These are phyloP conservation scores for Chromis chromis DNA, from an alignment of 2,797 vertebrate genomes.

Conservation along the genomic window DNA sequence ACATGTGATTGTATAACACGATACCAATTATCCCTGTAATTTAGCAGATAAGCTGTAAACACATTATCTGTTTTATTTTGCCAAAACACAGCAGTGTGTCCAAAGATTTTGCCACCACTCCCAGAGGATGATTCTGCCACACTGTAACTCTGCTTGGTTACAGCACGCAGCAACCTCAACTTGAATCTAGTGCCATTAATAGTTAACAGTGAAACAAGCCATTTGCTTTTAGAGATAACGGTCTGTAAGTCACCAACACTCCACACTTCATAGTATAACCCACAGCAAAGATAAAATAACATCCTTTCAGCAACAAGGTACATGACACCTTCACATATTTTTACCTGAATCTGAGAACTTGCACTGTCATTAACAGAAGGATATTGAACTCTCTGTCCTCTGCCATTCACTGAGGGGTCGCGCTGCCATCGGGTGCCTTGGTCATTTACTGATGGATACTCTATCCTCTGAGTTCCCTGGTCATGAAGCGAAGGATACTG, in stretches of 20 bases:
- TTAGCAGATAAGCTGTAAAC: neutral
- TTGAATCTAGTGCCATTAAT: slow-evolving; percentile 21
- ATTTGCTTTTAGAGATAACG: slow-evolving; percentile 65
- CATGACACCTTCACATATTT: slow-evolving; percentile 6
- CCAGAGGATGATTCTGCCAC: neutral
- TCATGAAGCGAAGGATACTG: slow-evolving; percentile 52
- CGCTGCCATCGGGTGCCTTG: slow-evolving; percentile 49
- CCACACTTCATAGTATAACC: neutral
- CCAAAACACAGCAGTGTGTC: neutral
- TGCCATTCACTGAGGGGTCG: slow-evolving; percentile 45
- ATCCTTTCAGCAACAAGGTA: neutral
- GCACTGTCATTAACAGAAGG: slow-evolving; percentile 63
- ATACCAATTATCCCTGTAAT: neutral
- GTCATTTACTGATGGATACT: slow-evolving; percentile 71
- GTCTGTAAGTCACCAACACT: neutral
- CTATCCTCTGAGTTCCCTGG: slow-evolving; percentile 62
- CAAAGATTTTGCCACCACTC: neutral
- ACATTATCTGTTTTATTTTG: neutral
- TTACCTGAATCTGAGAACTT: slow-evolving; percentile 79
- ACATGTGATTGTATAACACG: neutral
- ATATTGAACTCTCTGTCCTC: slow-evolving; percentile 61
- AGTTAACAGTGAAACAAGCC: slow-evolving; percentile 24
- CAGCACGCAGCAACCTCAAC: slow-evolving; percentile 18
- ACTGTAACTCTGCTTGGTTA: neutral
- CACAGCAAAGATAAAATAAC: neutral